phyloP scores from a whole-genome alignment of 1,140 invertebrate genomes.

The Macrotrachela quadricornifera region DNA sequence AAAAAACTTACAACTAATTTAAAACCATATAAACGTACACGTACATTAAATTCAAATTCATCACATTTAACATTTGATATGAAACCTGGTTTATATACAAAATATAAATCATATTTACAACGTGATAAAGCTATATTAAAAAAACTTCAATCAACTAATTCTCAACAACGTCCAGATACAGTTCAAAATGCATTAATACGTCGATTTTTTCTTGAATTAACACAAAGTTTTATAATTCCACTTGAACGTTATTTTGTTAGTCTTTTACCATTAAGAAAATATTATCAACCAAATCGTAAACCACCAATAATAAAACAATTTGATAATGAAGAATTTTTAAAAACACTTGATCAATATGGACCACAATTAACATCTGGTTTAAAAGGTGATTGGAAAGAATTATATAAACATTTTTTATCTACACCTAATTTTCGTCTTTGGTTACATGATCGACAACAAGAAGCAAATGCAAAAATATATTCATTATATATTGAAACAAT shows the following conservation, averaged over 20 bases:
- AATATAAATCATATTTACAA: constrained; percentile 71
- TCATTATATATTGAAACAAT: too few species aligned
- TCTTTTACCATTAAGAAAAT: constrained; percentile 84
- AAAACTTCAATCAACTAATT: constrained; percentile 32
- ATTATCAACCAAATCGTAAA: constrained; percentile 83
- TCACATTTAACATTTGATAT: too few species aligned
- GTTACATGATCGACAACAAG: not conserved
- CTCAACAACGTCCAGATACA: constrained; percentile 17
- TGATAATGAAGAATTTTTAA: constrained; percentile 79
- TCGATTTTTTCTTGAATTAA: constrained; percentile 73
- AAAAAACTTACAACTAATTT: too few species aligned
- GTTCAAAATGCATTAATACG: constrained; percentile 26
- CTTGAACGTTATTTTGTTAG: constrained; percentile 87
- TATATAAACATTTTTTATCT: constrained; percentile 40
- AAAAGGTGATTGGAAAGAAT: constrained; percentile 83
- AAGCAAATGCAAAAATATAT: not conserved
- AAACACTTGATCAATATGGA: constrained; percentile 61
- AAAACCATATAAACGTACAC: too few species aligned
- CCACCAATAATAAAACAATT: constrained; percentile 72
- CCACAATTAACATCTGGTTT: constrained; percentile 78
- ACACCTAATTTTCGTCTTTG: constrained; percentile 4
- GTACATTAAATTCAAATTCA: too few species aligned
- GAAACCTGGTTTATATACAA: constrained; percentile 48
- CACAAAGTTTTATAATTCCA: constrained; percentile 96
- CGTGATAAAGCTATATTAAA: constrained; percentile 82